phyloP scores from a whole-genome alignment of 2,113 vertebrate genomes.

The Actenoides lindsayi region DNA sequence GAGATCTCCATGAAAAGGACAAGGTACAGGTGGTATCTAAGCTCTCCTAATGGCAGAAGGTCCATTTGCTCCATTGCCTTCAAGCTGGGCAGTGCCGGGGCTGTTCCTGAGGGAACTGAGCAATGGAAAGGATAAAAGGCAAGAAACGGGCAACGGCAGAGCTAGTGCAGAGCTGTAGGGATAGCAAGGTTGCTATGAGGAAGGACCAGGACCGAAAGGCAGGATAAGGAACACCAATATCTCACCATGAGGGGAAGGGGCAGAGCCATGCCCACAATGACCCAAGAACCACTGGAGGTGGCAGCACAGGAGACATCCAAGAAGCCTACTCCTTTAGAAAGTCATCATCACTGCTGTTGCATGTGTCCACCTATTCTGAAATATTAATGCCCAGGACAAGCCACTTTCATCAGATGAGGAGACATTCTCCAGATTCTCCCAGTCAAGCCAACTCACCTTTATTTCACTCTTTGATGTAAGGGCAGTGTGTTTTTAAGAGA shows the following conservation, averaged over 20 bases:
- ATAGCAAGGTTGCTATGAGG: not conserved
- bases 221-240: not conserved
- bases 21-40: not conserved
- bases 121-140: not conserved
- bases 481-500: conserved; percentile 12
- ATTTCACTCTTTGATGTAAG: conserved; percentile 43
- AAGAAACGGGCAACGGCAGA: not conserved
- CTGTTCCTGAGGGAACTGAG: not conserved
- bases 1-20: not conserved
- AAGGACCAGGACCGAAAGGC: not conserved
- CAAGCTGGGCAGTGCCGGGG: not conserved
- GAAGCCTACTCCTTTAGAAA: not conserved
- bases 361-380: fast-evolving
- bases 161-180: not conserved
- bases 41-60: not conserved
- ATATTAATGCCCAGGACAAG: not conserved
- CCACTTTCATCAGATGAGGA: not conserved
- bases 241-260: not conserved
- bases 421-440: not conserved
- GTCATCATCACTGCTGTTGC: not conserved
- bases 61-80: not conserved
- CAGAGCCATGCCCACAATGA: not conserved
- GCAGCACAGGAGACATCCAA: not conserved
- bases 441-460: conserved; percentile 7
- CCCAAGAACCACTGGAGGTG: not conserved